Evolutionary conservation across 2,113 vertebrate genomes (phyloP).

Genomic region (Parotia lawesii): DNA sequence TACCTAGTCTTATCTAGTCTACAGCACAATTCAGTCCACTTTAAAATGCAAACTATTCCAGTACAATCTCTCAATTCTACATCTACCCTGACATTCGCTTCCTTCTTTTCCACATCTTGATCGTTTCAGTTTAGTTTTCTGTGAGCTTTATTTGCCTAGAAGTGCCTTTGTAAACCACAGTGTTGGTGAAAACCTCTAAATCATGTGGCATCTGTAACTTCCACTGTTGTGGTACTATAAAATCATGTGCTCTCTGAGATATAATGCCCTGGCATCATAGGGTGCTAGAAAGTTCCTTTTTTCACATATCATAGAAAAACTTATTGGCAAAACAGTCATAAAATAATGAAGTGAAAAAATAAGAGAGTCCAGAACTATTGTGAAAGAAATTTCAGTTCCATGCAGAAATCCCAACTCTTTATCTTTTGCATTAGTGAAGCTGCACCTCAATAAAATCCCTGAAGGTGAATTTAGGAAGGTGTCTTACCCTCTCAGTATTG

Average conservation of each 20-base stretch:
- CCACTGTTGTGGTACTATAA: fast-evolving
- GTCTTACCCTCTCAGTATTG: not conserved
- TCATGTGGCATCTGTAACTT: not conserved
- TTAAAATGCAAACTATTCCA: not conserved
- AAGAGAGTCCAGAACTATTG: not conserved
- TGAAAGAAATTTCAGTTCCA: not conserved
- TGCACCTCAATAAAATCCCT: not conserved
- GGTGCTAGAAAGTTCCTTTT: not conserved
- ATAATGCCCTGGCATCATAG: not conserved
- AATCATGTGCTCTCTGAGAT: not conserved
- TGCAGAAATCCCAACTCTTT: not conserved
- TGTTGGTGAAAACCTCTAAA: not conserved
- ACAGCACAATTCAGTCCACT: not conserved
- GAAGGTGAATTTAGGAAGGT: not conserved
- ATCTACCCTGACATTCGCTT: fast-evolving
- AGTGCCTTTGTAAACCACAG: not conserved
- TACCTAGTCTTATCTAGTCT: not conserved
- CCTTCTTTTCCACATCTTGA: not conserved
- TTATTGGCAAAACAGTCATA: not conserved
- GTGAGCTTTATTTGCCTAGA: not conserved
- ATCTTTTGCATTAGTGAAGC: not conserved
- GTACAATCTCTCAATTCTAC: not conserved
- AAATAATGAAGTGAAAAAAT: not conserved
- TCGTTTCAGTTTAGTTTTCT: not conserved
- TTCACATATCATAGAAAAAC: not conserved